Conservation (phyloP, 1,140 invertebrate species). For the Pectinophora gossypiella region DNA sequence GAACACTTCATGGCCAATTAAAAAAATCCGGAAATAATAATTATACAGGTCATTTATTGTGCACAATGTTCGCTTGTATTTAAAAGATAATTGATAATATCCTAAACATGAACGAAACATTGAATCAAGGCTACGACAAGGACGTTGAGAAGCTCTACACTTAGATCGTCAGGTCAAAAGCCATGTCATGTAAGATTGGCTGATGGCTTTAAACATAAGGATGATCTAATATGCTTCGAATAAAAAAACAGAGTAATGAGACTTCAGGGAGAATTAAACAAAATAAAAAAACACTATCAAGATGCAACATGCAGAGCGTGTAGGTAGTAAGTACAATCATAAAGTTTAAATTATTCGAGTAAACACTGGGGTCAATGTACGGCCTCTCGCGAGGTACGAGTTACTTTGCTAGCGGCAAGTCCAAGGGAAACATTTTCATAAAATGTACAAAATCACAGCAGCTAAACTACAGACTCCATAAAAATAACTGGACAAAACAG, state of each 20-base stretch:
- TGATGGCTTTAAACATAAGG: no score
- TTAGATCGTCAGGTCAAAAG: no score
- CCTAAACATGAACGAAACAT: background rate
- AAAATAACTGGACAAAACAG: no score
- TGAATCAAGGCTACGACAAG: background rate
- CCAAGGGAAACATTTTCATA: background rate
- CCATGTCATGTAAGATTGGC: no score
- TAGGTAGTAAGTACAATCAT: background rate
- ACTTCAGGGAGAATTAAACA: no score
- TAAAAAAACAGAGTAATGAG: no score
- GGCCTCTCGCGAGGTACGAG: background rate
- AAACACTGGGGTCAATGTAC: background rate
- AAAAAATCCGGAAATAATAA: background rate
- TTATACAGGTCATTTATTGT: background rate
- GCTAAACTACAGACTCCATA: no score
- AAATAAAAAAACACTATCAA: no score
- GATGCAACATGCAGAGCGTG: no score
- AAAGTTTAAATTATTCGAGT: background rate
- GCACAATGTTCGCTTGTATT: background rate
- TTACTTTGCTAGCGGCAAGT: background rate
- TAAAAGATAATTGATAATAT: background rate
- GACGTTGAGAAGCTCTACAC: no score
- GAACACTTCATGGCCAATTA: background rate
- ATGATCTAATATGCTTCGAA: no score
- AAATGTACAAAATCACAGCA: no score